Evolutionary conservation across 2,888 invertebrate genomes (phyloP).

Genomic region (Schizaphis graminum): DNA sequence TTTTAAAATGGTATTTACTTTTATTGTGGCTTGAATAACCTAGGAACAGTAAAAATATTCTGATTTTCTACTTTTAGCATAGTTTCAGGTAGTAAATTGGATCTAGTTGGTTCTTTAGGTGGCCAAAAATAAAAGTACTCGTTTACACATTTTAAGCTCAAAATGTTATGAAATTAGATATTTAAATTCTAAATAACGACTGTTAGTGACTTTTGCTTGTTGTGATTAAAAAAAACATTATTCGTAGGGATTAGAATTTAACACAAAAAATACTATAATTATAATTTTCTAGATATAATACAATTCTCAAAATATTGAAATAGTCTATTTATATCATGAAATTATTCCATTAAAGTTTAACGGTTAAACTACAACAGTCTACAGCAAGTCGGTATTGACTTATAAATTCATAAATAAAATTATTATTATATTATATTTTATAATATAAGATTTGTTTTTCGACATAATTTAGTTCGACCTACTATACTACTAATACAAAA

Average conservation of each 20-base stretch:
- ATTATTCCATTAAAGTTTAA: background rate
- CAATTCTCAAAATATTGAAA: background rate
- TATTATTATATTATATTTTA: background rate
- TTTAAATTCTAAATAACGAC: background rate
- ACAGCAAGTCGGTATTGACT: background rate
- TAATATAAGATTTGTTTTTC: background rate
- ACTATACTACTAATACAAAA: background rate
- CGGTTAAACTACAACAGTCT: background rate
- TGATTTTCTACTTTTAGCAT: background rate
- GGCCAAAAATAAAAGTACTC: background rate
- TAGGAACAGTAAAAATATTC: background rate
- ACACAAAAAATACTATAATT: background rate
- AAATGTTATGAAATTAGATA: background rate
- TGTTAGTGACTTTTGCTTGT: background rate
- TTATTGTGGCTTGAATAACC: too few relatives aligned
- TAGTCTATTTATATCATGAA: background rate
- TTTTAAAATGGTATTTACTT: background rate
- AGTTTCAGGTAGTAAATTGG: background rate
- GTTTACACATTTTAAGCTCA: background rate
- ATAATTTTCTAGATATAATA: background rate
- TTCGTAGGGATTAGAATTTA: too few relatives aligned
- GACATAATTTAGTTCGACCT: background rate
- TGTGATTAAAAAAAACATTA: background rate
- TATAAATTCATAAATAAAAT: too few relatives aligned
- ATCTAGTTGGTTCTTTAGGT: background rate